Base-by-base conservation (phyloP, 2,797 vertebrate genomes). In the Sebastes elongatus region DNA sequence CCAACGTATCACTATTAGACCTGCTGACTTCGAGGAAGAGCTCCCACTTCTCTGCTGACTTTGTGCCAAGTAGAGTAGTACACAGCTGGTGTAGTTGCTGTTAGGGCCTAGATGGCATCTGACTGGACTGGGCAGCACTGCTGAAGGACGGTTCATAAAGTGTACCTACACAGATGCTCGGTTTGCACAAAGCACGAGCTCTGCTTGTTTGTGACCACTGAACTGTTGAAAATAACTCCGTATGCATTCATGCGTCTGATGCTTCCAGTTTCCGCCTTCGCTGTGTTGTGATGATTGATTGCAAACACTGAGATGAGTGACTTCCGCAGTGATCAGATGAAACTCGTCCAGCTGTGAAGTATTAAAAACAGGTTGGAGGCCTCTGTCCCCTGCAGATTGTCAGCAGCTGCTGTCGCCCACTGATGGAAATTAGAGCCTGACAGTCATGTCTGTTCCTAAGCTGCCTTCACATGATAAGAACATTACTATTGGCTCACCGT, bases 321-420 rank as follows among this genome's bases (percentile, higher is more conserved):
- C 66, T 74, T 57, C 6, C 27, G 16, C 2, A 2, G 49, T 53
- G 67, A 71, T 64, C 2, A 32, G 52, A 27, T 49, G 64, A 55
- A 76, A 76, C 8, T 14, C 3, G 2, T 20, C 56, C 56, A n/a
- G 33, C 28, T 74, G 72, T 70, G 60, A 53, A 9, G 59, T 14
- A 25, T 46, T 59, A 57, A 35, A 53, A 52, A 38, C 52, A 22
- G 61, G 62, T 35, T 52, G 25, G 61, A 63, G 30, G 61, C n/a
- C n/a, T 42, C 30, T 16, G 18, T 32, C 33, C 27, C 61, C 14
- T 10, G 46, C 65, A 63, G 66, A 52, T 6, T 61, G 22, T 27
- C 38, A n/a, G 71, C 83, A 71, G 74, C 66, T 57, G 78, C 74
- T 56, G 42, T 67, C 79, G 49, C 6, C 10, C 61, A 16, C 22